Base-by-base conservation (phyloP, 2,113 vertebrate species). In the Cinclus cinclus region DNA sequence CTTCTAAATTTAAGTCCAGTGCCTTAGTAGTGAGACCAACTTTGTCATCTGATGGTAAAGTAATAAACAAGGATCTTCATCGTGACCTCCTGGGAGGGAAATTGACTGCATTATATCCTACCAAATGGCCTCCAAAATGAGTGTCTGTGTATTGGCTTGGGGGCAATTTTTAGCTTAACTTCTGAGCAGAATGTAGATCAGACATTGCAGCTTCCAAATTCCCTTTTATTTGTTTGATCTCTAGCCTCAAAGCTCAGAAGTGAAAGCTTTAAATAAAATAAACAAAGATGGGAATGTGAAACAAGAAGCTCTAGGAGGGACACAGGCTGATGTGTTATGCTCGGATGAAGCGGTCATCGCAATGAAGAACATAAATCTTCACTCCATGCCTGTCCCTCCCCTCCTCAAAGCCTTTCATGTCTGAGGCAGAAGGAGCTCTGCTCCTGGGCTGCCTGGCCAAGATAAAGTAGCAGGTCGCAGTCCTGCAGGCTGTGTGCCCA, bases 181-280 rank as follows among this genome's bases (percentile, higher is more conserved):
- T 96, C 67, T 78, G 76, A 90, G 60, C 47, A 81, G 93, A 96
- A 89, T 83, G 60, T 56, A 91, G 90, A 83, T 96, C 86, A 95
- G 85, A 82, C 37, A 35, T 6, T 75, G 64, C 82, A 89, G 76
- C 83, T 95, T 95, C 58, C 73, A 52, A 71, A 92, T 87, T 95
- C 76, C 44, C 79, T 92, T 96, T 89, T 95, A 90, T 92, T 96
- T 95, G 93, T 93, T 96, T 96, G 90, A 96, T 96, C 93, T 94
- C 47, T 83, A 90, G 79, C 76, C 90, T 93, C 88, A 94, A 92
- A 94, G 80, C 94, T 90, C 80, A 75, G 86, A 89, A 94, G 83
- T 60, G 86, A 92, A 83, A 89, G 76, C 73, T 94, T 93, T 93
- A 94, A 95, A 93, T 95, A 95, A 96, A 94, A 95, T 93, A 94